phyloP scores from a whole-genome alignment of 2,797 vertebrate species.

The Natrix natrix region DNA sequence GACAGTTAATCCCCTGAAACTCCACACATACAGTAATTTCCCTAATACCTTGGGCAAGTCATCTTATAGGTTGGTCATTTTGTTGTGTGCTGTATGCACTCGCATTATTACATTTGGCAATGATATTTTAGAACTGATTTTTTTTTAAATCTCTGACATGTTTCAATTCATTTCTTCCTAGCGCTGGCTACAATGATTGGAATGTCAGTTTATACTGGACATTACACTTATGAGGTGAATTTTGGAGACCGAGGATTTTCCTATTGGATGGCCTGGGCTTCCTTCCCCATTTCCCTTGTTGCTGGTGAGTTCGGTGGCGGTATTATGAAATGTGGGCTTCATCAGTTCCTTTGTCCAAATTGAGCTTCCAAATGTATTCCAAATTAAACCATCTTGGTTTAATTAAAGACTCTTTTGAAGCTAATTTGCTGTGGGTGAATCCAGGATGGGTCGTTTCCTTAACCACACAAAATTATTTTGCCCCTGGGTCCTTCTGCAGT shows the following conservation, averaged over 20 bases:
- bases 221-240: neutral
- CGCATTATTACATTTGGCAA: neutral
- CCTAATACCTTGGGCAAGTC: neutral
- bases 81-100: neutral
- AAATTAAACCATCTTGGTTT: neutral
- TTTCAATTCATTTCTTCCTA: neutral
- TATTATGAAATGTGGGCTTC: neutral
- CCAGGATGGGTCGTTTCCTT: neutral
- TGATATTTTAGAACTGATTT: neutral
- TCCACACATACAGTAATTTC: neutral
- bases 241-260: neutral
- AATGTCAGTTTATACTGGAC: constrained; percentile 5
- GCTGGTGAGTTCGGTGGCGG: neutral
- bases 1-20: neutral
- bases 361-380: neutral
- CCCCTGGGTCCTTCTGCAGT: neutral
- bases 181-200: neutral
- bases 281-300: neutral
- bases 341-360: neutral
- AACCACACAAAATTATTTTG: neutral
- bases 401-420: neutral
- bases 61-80: neutral
- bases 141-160: neutral
- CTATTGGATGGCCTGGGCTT: neutral
- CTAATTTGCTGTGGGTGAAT: neutral